Evolutionary conservation across 1,140 invertebrate species (phyloP).

Genomic region (Scaptomyza pallida): DNA sequence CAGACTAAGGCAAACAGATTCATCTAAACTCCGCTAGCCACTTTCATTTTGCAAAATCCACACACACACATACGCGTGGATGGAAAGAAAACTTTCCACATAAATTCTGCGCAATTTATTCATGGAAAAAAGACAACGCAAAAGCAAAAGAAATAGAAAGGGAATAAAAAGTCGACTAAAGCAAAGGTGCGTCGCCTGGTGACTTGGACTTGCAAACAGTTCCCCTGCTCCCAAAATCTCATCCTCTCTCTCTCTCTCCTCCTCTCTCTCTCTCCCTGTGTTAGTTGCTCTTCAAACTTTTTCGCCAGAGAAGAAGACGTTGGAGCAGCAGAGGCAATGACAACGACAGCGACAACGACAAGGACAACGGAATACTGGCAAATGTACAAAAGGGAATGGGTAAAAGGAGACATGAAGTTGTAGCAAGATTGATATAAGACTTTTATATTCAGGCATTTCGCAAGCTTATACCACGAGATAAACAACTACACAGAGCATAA

Average conservation of each 20-base stretch:
- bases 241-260: not conserved
- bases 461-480: constrained; percentile 67
- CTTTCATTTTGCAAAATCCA: constrained; percentile 63
- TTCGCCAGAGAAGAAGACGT: constrained; percentile 1
- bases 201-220: constrained; percentile 46
- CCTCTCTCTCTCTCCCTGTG: not conserved
- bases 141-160: not conserved
- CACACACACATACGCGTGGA: not conserved
- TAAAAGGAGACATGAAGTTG: constrained; percentile 66
- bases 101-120: constrained; percentile 82
- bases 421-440: constrained; percentile 78
- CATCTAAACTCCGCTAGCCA: constrained; percentile 80
- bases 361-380: constrained; percentile 10
- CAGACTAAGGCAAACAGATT: constrained; percentile 81
- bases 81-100: constrained; percentile 70
- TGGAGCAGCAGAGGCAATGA: constrained; percentile 6
- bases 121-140: constrained; percentile 58
- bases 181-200: constrained; percentile 64
- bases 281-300: constrained; percentile 15
- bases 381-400: not conserved
- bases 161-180: constrained; percentile 17
- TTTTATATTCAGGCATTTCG: constrained; percentile 79
- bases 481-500: constrained; percentile 62
- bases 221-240: not conserved
- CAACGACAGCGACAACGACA: constrained; percentile 16